phyloP scores from a whole-genome alignment of 2,888 invertebrate species.

The Eucera pruinosa region DNA sequence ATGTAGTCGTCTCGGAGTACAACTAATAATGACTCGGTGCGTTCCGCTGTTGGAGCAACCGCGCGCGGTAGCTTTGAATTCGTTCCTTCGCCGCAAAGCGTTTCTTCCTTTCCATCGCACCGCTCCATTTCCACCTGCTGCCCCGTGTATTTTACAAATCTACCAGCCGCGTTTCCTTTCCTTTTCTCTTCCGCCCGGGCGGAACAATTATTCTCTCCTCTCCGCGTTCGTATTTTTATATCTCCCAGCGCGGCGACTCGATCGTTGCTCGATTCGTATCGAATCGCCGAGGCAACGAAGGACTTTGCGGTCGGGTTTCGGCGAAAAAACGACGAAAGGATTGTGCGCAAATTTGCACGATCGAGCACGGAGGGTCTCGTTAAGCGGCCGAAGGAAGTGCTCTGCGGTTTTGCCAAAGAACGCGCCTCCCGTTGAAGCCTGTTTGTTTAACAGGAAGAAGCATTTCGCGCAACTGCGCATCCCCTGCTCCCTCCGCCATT shows the following conservation, averaged over 20 bases:
- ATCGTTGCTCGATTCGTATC: slow-evolving; percentile 50
- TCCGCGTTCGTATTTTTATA: slow-evolving; percentile 24
- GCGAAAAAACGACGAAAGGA: slow-evolving; percentile 71
- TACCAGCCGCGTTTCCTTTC: no score
- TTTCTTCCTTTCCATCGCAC: no score
- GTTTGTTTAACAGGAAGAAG: slow-evolving; percentile 69
- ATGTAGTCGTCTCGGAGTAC: slow-evolving; percentile 13
- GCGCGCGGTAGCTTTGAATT: slow-evolving; percentile 7
- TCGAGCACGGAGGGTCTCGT: slow-evolving; percentile 74
- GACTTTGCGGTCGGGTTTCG: slow-evolving; percentile 70
- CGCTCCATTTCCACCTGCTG: no score
- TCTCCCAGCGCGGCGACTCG: no score
- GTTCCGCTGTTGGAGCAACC: neutral
- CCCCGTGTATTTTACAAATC: no score
- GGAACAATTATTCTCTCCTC: slow-evolving; percentile 7
- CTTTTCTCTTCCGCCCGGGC: slow-evolving; percentile 31
- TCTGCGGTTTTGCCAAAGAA: slow-evolving; percentile 72
- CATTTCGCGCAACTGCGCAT: slow-evolving; percentile 29
- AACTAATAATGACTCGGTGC: slow-evolving; percentile 18
- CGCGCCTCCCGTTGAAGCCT: slow-evolving; percentile 55
- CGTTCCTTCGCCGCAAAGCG: slow-evolving; percentile 36
- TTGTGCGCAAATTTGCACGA: slow-evolving; percentile 72
- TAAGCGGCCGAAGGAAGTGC: slow-evolving; percentile 69
- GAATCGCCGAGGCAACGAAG: slow-evolving; percentile 42
- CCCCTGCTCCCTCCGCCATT: neutral